A percentile compares a stretch with the other conserved stretches of the same genome.
Conservation (phyloP, 2,797 vertebrate genomes). For the Craterocephalus amniculus region DNA sequence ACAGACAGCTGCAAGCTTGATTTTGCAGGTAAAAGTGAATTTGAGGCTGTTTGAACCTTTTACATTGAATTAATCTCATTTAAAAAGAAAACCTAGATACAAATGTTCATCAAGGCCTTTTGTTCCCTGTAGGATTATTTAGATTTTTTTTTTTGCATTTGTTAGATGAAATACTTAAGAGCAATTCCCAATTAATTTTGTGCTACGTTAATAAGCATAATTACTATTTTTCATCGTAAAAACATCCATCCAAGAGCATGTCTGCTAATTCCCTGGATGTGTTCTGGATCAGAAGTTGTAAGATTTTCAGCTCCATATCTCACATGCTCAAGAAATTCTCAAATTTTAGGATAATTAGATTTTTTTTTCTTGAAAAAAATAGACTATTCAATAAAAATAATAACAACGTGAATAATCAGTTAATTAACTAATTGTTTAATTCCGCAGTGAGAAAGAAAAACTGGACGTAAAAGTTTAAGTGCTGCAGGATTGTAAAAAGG, state of each 20-base stretch:
- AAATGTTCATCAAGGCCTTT: not conserved
- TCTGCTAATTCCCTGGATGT: not conserved
- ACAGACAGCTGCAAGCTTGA: constrained; percentile 21
- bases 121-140: not conserved
- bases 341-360: not conserved
- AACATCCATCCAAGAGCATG: no score
- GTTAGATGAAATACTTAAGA: not conserved
- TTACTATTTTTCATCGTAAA: not conserved
- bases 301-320: not conserved
- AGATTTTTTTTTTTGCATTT: not conserved
- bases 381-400: not conserved
- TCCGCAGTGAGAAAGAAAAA: not conserved
- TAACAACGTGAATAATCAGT: no score
- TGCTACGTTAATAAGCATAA: not conserved
- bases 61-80: constrained; percentile 15
- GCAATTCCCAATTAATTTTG: not conserved
- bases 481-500: no score
- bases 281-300: not conserved
- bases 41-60: not conserved
- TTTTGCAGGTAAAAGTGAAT: constrained; percentile 4
- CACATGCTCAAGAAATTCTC: not conserved
- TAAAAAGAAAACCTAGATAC: not conserved
- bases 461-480: no score
- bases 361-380: not conserved
- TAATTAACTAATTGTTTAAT: not conserved